Percentiles rank a stretch among this genome's conserved stretches.
Conservation (phyloP, 2,113 vertebrate genomes). For the Tenebrosternarchus preto region DNA sequence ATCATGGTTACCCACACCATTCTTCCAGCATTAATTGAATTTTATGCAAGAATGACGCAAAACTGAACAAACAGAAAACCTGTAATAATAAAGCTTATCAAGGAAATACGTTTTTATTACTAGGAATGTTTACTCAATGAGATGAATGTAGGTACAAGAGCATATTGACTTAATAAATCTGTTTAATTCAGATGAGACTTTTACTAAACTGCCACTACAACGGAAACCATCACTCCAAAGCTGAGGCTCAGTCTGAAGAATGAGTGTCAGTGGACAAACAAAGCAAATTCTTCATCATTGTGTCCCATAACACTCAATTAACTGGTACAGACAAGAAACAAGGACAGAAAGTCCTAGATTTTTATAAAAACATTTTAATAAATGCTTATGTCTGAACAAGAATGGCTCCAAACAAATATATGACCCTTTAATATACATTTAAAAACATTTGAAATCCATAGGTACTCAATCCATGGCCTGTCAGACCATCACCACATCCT, state of each 20-base stretch:
- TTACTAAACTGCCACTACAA: background rate
- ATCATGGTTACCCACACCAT: slow-evolving; percentile 23
- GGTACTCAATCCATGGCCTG: too few relatives aligned
- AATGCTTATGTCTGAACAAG: too few relatives aligned
- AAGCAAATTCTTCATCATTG: too few relatives aligned
- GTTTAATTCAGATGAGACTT: background rate
- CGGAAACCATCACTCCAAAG: background rate
- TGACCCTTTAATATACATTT: too few relatives aligned
- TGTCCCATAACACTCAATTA: too few relatives aligned
- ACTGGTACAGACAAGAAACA: too few relatives aligned
- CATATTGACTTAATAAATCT: slow-evolving; percentile 11
- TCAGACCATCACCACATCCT: too few relatives aligned
- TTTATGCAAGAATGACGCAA: slow-evolving; percentile 20
- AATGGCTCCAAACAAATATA: too few relatives aligned
- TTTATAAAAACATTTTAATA: too few relatives aligned
- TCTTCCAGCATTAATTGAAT: slow-evolving; percentile 1
- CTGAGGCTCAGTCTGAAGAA: background rate
- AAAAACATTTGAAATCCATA: too few relatives aligned
- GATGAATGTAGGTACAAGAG: slow-evolving; percentile 15
- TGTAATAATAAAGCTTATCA: slow-evolving; percentile 36
- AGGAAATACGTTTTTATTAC: slow-evolving; percentile 29
- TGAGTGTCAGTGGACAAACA: too few relatives aligned
- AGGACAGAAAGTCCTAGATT: too few relatives aligned
- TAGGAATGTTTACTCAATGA: slow-evolving; percentile 36
- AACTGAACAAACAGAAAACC: slow-evolving; percentile 5